Evolutionary conservation across 1,140 invertebrate genomes (phyloP).

Genomic region (Diabrotica virgifera): DNA sequence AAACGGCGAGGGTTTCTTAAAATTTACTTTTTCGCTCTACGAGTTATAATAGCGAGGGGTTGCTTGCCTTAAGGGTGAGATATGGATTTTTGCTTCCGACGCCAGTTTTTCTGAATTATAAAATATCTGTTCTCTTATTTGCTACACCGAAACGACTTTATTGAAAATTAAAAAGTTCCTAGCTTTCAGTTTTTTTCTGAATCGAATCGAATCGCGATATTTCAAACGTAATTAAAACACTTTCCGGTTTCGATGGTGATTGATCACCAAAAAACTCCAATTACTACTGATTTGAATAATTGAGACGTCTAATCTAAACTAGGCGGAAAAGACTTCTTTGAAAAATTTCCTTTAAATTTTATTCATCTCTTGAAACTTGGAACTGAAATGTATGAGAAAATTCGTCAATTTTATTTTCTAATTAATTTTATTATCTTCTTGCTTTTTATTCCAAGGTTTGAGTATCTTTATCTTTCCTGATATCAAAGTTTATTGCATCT

Average conservation of each 20-base stretch:
- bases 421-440: no score
- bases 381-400: no score
- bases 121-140: slow-evolving; percentile 39
- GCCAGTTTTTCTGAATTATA: slow-evolving; percentile 48
- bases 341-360: not conserved
- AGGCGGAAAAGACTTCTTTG: not conserved
- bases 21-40: slow-evolving; percentile 50
- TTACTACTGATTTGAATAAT: slow-evolving; percentile 10
- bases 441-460: no score
- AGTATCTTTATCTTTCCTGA: no score
- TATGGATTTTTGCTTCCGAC: slow-evolving; percentile 48
- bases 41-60: slow-evolving; percentile 46
- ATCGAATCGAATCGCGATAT: slow-evolving; percentile 1
- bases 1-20: slow-evolving; percentile 48
- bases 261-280: slow-evolving; percentile 11
- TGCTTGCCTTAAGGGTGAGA: slow-evolving; percentile 39
- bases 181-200: slow-evolving; percentile 5
- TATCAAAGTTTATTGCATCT: no score
- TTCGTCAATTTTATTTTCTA: no score
- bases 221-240: slow-evolving; percentile 16
- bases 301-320: slow-evolving; percentile 7
- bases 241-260: slow-evolving; percentile 15
- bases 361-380: no score
- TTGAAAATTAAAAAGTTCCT: slow-evolving; percentile 33
- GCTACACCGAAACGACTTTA: slow-evolving; percentile 24